Conservation (phyloP, 1,140 invertebrate species). For the Microplitis mediator region DNA sequence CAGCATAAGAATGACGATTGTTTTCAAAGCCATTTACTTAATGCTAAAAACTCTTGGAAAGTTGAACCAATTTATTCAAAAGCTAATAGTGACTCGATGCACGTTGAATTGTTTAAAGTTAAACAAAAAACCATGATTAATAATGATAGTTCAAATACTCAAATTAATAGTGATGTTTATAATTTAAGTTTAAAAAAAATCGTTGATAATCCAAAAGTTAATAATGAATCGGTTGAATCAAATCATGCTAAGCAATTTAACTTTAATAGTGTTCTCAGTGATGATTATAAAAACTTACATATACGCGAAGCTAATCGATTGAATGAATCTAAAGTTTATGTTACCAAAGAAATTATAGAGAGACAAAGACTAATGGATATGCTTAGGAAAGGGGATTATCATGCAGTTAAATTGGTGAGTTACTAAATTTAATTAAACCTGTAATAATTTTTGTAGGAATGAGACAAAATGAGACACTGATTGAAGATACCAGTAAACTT, state of each 20-base stretch:
- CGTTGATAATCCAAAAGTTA: too few species aligned
- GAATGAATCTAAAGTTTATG: constrained; percentile 42
- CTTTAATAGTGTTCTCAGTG: constrained; percentile 46
- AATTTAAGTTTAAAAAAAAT: not conserved
- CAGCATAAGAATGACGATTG: not conserved
- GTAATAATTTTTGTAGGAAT: not conserved
- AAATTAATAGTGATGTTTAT: too few species aligned
- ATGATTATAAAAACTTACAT: constrained; percentile 42
- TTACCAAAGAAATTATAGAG: constrained; percentile 49
- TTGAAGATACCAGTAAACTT: not conserved
- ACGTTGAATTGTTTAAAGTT: too few species aligned
- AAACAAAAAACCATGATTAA: too few species aligned
- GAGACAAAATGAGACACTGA: not conserved
- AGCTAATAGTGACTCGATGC: too few species aligned
- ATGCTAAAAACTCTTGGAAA: too few species aligned
- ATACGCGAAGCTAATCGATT: constrained; percentile 18
- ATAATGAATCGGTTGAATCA: not conserved
- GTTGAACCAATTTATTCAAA: too few species aligned
- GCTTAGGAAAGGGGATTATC: constrained; percentile 43
- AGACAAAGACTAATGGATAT: constrained; percentile 44
- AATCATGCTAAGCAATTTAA: constrained; percentile 32
- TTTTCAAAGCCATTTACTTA: not conserved
- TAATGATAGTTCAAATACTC: too few species aligned
- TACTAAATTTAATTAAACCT: constrained; percentile 11
- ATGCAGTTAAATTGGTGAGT: constrained; percentile 47